These are phyloP conservation scores for Yponomeuta cagnagella DNA, from an alignment of 2,888 invertebrate species.

Conservation along the genomic window DNA sequence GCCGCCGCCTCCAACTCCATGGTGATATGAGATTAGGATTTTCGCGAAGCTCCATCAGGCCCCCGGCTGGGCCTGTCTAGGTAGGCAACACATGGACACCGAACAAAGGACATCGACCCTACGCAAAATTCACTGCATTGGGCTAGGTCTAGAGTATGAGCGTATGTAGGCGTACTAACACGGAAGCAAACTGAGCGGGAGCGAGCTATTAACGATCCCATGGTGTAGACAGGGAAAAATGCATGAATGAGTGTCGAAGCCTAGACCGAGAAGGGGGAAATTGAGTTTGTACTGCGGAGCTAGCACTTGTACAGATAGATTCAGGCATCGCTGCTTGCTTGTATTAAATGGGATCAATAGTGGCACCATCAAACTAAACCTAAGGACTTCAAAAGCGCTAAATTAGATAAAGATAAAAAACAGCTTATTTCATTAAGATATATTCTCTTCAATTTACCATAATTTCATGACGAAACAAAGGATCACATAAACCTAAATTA, in stretches of 20 bases:
- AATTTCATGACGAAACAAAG: neutral
- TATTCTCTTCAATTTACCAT: neutral
- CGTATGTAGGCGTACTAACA: constrained; percentile 64
- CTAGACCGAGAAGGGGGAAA: constrained; percentile 72
- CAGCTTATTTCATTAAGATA: neutral
- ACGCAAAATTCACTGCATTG: constrained; percentile 77
- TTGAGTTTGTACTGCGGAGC: constrained; percentile 69
- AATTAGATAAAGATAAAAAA: neutral
- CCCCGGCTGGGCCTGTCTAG: constrained; percentile 28
- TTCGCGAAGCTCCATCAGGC: constrained; percentile 41
- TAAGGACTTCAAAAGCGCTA: neutral
- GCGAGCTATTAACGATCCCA: constrained; percentile 45
- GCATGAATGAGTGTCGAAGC: constrained; percentile 74
- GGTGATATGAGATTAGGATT: constrained; percentile 31
- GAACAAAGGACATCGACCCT: constrained; percentile 65
- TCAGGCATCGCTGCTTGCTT: constrained; percentile 18
- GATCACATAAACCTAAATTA: neutral
- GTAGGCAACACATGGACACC: constrained; percentile 35
- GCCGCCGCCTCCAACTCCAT: neutral
- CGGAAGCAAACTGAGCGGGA: constrained; percentile 61
- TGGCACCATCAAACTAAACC: constrained; percentile 21
- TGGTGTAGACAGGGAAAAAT: constrained; percentile 61
- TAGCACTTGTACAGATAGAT: constrained; percentile 55
- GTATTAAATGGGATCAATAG: constrained; percentile 58
- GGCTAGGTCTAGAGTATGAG: constrained; percentile 74